Evolutionary conservation across 2,888 invertebrate species (phyloP), one percentile per base, ranked within the genome.

Genomic region (Pilophorus perplexus): DNA sequence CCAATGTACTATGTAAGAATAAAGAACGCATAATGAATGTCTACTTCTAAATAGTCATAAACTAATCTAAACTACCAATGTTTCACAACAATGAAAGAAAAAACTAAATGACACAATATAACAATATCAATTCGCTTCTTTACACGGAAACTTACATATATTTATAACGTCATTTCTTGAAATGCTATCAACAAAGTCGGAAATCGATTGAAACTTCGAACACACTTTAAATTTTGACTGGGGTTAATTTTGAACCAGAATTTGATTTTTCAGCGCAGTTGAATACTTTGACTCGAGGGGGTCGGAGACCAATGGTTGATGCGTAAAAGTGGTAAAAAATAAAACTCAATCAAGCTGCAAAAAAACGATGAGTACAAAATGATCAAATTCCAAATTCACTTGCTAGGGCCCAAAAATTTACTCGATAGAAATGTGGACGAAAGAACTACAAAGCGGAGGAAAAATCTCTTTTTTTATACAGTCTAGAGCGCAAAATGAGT

Each of bases 11-110:
- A 59, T 59, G 40, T 40, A 42, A 59, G 40, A 59, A 38, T 38
- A 23, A 40, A 40, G 44, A 40, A 59, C 59, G 40, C 25, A 59
- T 44, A 33, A 59, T 59, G 27, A 59, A 59, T 38, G 59, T 60
- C 68, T 68, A 68, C 68, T 66, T 66, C 68, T 68, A 68, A 68
- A 60, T 66, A 68, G 22, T 68, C 60, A 44, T 40, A 37, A n/a
- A 60, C 50, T 59, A 55, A 42, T 38, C 66, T 68, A 68, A 65
- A 20, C 66, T 16, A 50, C 68, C n/a, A 59, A 54, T 57, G 52
- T 62, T 62, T 66, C 66, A 66, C 66, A 68, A 66, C 66, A 54
- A 37, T 66, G 60, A 68, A 52, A 66, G 54, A 59, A 68, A n/a
- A 68, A 66, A 60, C 60, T 66, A 66, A 68, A 65, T 42, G 54